Conservation (phyloP, 2,888 invertebrate species). For the Himalopsyche anomala region DNA sequence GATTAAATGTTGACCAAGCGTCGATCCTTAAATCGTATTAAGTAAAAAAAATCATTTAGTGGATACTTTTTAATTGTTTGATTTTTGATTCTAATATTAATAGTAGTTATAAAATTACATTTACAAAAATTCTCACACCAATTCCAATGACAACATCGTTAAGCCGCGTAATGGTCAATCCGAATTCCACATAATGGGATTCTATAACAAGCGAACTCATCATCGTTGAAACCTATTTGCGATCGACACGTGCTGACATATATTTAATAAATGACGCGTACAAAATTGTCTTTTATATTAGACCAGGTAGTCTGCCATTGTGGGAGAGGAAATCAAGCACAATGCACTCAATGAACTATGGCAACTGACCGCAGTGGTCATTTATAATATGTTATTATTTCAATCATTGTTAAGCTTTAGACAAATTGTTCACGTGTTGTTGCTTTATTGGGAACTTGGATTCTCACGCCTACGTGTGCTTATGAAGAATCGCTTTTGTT, state of each 20-base stretch:
- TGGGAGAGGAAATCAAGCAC: slow-evolving; percentile 10
- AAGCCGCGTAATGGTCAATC: slow-evolving; percentile 41
- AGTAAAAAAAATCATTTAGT: too few species aligned
- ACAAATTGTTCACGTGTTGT: slow-evolving; percentile 36
- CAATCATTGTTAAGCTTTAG: slow-evolving; percentile 27
- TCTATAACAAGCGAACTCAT: slow-evolving; percentile 31
- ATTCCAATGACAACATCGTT: neutral
- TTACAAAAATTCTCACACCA: neutral
- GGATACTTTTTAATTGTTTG: too few species aligned
- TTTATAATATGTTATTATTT: slow-evolving; percentile 3
- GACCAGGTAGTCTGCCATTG: slow-evolving; percentile 3
- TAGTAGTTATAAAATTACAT: too few species aligned
- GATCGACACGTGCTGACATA: slow-evolving; percentile 40
- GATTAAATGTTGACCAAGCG: too few species aligned
- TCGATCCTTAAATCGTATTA: too few species aligned
- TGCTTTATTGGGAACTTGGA: slow-evolving; percentile 16
- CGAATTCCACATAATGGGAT: neutral
- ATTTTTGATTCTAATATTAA: too few species aligned
- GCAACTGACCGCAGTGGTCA: slow-evolving; percentile 6
- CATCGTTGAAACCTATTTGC: slow-evolving; percentile 25
- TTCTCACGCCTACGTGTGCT: slow-evolving; percentile 35
- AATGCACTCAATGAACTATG: slow-evolving; percentile 23
- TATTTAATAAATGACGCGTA: slow-evolving; percentile 32
- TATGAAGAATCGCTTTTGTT: slow-evolving; percentile 38
- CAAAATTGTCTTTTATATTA: slow-evolving; percentile 42